Conservation (phyloP, 2,888 invertebrate species). For the Notodonta ziczac region DNA sequence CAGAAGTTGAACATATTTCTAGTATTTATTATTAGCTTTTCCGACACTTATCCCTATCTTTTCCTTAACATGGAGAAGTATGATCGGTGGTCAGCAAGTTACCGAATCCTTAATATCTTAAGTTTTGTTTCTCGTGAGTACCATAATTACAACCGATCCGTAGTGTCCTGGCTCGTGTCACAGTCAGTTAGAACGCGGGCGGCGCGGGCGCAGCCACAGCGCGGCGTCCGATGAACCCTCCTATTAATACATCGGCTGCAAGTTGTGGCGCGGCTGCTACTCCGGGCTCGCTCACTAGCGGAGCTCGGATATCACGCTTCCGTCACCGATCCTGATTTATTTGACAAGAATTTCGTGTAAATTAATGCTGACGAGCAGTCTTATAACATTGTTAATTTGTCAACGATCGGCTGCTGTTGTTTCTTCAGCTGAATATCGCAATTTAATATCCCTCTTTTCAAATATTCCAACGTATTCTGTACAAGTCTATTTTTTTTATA, state of each 20-base stretch:
- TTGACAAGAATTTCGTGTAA: neutral
- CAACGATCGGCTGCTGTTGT: too few species aligned
- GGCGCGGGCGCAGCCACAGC: conserved; percentile 8
- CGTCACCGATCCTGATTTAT: neutral
- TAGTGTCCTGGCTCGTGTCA: neutral
- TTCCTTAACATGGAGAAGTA: too few species aligned
- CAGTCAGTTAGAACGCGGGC: neutral
- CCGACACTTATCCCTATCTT: too few species aligned
- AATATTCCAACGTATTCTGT: too few species aligned
- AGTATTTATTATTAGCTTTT: too few species aligned
- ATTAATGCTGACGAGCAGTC: neutral
- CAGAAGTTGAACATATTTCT: too few species aligned
- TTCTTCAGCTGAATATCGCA: too few species aligned
- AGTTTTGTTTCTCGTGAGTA: too few species aligned
- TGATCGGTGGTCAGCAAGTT: too few species aligned
- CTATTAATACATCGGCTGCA: conserved; percentile 17
- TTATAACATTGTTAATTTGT: neutral
- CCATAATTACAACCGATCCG: neutral
- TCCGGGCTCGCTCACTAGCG: neutral
- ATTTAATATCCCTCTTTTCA: too few species aligned
- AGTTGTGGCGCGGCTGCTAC: conserved; percentile 1
- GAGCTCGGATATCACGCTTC: neutral
- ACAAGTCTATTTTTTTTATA: too few species aligned
- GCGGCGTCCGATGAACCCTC: conserved; percentile 16
- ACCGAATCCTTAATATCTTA: too few species aligned